phyloP scores from a whole-genome alignment of 2,113 vertebrate species.

The Pygoscelis adeliae region DNA sequence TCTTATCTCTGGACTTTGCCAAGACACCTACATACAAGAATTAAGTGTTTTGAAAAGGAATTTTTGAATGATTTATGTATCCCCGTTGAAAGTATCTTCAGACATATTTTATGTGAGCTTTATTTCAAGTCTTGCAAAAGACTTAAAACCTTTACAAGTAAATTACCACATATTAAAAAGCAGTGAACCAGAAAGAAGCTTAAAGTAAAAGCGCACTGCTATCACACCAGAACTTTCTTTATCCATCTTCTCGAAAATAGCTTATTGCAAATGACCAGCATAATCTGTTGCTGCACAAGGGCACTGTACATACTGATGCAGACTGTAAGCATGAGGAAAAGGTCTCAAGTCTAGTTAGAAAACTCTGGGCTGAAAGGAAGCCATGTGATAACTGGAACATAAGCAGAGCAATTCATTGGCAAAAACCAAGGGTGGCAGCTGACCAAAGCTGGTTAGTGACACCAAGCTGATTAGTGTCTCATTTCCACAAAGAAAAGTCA shows the following conservation, averaged over 20 bases:
- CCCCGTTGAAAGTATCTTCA: not conserved
- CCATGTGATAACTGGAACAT: not conserved
- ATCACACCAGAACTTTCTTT: not conserved
- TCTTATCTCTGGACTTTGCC: not conserved
- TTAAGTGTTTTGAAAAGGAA: not conserved
- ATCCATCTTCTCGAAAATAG: not conserved
- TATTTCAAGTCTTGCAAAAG: not conserved
- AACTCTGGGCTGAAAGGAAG: not conserved
- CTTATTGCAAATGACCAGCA: not conserved
- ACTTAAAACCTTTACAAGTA: not conserved
- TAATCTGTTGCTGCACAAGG: not conserved
- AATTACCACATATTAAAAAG: not conserved
- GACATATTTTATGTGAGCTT: not conserved
- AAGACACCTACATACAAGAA: conserved; percentile 1
- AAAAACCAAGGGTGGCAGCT: conserved; percentile 21
- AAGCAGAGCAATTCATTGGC: conserved; percentile 13
- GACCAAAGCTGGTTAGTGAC: conserved; percentile 47
- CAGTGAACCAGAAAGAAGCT: not conserved
- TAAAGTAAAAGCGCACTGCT: not conserved
- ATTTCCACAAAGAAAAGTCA: conserved; percentile 29
- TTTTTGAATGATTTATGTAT: not conserved
- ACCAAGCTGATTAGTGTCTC: conserved; percentile 36
- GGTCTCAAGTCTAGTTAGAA: not conserved
- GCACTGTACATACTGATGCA: not conserved
- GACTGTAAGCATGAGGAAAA: not conserved